Evolutionary conservation across 2,113 vertebrate genomes (phyloP).

Genomic region (Salvelinus sp.): DNA sequence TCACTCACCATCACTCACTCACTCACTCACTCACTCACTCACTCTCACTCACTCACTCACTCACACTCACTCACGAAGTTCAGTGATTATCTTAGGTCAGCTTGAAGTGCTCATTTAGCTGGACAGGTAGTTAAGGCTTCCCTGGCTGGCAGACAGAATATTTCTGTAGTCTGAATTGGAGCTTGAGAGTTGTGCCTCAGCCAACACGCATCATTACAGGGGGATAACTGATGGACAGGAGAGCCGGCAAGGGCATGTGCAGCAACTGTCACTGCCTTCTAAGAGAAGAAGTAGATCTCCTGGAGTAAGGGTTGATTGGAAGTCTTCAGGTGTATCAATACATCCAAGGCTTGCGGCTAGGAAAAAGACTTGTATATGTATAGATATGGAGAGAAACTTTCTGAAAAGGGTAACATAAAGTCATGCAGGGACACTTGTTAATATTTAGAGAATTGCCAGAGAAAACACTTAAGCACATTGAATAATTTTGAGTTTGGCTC

Average conservation of each 20-base stretch:
- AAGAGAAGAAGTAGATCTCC: slow-evolving; percentile 12
- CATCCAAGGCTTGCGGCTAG: slow-evolving; percentile 12
- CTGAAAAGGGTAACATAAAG: slow-evolving; percentile 39
- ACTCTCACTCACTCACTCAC: too few species aligned
- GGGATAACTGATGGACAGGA: slow-evolving; percentile 20
- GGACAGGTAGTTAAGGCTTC: slow-evolving; percentile 6
- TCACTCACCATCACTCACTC: too few species aligned
- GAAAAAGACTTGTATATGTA: slow-evolving; percentile 23
- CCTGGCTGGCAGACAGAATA: slow-evolving; percentile 24
- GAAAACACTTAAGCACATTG: slow-evolving; percentile 38
- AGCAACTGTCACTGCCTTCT: background rate
- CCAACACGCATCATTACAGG: slow-evolving; percentile 34
- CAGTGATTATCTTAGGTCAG: background rate
- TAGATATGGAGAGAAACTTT: slow-evolving; percentile 29
- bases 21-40: background rate
- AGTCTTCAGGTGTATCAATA: slow-evolving; percentile 10
- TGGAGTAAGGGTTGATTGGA: slow-evolving; percentile 2
- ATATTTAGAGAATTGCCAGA: slow-evolving; percentile 27
- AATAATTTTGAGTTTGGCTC: slow-evolving; percentile 60
- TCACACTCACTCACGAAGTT: background rate
- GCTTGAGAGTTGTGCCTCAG: slow-evolving; percentile 5
- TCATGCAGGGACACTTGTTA: slow-evolving; percentile 50
- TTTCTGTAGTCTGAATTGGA: slow-evolving; percentile 8
- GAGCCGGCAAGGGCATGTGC: background rate
- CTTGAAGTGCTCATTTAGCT: background rate